A percentile compares a stretch with the other conserved stretches of the same genome.
Evolutionary conservation across 2,113 vertebrate species (phyloP).

Genomic region (Nerophis lumbriciformis): DNA sequence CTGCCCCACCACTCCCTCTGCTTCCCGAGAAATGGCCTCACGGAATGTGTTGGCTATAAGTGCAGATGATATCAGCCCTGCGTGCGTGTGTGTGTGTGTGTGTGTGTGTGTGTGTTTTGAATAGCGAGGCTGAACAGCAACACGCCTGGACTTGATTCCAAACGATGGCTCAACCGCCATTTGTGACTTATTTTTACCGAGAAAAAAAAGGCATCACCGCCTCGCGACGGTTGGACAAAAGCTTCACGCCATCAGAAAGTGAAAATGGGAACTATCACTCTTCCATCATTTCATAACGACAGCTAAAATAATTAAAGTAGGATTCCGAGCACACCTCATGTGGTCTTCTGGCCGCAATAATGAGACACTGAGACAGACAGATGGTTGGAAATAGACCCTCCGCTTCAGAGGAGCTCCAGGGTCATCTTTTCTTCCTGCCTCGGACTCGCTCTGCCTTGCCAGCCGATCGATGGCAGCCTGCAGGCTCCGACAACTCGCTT

Average conservation of each 20-base stretch:
- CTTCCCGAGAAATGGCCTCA: slow-evolving; percentile 15
- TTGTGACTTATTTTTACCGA: not conserved
- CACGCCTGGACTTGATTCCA: slow-evolving; percentile 41
- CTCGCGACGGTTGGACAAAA: not conserved
- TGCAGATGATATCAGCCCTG: slow-evolving; percentile 44
- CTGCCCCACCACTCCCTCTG: slow-evolving; percentile 2
- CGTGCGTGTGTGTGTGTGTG: slow-evolving; percentile 9
- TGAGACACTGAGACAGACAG: slow-evolving; percentile 42
- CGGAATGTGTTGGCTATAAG: slow-evolving; percentile 45
- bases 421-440: slow-evolving; percentile 21
- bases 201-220: not conserved
- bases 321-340: not conserved
- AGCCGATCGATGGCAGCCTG: slow-evolving; percentile 61
- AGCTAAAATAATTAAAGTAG: not conserved
- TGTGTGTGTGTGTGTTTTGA: slow-evolving; percentile 16
- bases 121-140: slow-evolving; percentile 7
- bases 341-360: slow-evolving; percentile 34
- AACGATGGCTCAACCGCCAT: slow-evolving; percentile 9
- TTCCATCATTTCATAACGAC: not conserved
- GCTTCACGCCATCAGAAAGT: not conserved
- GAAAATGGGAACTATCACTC: not conserved
- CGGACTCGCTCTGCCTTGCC: slow-evolving; percentile 26
- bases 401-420: slow-evolving; percentile 44
- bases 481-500: slow-evolving; percentile 46
- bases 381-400: slow-evolving; percentile 47